Evolutionary conservation across 2,113 vertebrate species (phyloP), one percentile per base, ranked within the genome.

Genomic region (Chloebia gouldiae): DNA sequence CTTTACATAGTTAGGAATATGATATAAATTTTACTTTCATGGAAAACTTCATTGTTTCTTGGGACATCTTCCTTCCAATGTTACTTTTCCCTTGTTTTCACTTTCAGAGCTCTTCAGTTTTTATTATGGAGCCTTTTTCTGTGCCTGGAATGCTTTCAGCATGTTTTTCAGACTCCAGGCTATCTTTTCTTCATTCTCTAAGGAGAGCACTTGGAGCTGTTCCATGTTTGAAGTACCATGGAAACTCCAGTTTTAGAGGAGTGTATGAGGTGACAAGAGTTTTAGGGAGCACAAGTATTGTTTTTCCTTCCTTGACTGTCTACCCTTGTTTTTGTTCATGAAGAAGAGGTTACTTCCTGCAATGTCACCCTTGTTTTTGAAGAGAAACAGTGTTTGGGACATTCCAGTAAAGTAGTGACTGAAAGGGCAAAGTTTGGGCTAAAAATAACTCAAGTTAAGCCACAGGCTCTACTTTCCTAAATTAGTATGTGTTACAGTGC

Each of bases 361-460:
- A 42, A 3, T 44, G 49, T 54, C 42, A 23, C 47, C 5, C 56
- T 86, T 64, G n/a, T 51, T 77, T 96, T 82, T 68, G 51, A 87
- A 83, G 37, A 76, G 63, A 81, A 87, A 44, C 15, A 21, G 17
- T 68, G 64, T 93, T 90, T 45, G 30, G 69, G 60, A 13, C 50
- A 23, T 94, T 92, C 16, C n/a, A 59, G 30, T 70, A 81, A 22
- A 71, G 64, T 31, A 81, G 3, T 68, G 64, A 59, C 39, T 86
- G 75, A 84, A 96, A 96, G 94, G 86, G 89, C 91, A 87, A 73
- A 93, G 81, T 91, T 77, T 95, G 68, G 42, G 24, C 66, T 95
- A 94, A 94, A 92, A 87, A 95, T 95, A 97, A 68, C 64, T 86
- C 0, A 6, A 57, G n/a, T 47, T 27, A 71, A 68, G 39, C 63